These are phyloP conservation scores for Oreonectes daqikongensis DNA, from an alignment of 2,797 vertebrate genomes.

Conservation along the genomic window DNA sequence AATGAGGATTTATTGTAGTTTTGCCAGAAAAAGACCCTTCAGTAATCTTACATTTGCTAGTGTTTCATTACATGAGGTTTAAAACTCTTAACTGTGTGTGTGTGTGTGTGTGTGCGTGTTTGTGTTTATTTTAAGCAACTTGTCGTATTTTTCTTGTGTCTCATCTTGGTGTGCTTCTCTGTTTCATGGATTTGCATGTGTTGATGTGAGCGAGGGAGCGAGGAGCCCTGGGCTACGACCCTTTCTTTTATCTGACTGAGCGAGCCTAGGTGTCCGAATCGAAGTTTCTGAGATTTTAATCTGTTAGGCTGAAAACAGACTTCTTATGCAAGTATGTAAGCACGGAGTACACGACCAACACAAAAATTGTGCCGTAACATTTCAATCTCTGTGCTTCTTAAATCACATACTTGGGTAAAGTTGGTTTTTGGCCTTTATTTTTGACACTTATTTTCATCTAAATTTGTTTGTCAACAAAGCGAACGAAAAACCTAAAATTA, in stretches of 20 bases:
- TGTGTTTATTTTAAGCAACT: conserved; percentile 3
- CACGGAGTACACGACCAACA: neutral
- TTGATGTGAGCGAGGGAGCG: conserved; percentile 35
- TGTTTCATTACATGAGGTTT: conserved; percentile 43
- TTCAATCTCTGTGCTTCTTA: neutral
- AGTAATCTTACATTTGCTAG: conserved; percentile 31
- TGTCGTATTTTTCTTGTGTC: neutral
- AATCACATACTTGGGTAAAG: neutral
- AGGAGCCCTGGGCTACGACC: conserved; percentile 23
- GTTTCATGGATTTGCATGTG: conserved; percentile 37
- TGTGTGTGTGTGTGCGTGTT: conserved; percentile 13
- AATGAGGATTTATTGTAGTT: conserved; percentile 41
- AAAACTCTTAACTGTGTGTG: neutral
- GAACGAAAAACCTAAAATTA: conserved; percentile 13
- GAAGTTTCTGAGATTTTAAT: conserved; percentile 15
- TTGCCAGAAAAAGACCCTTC: conserved; percentile 25
- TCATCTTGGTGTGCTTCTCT: conserved; percentile 28
- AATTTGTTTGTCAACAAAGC: conserved; percentile 22
- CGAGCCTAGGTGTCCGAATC: neutral
- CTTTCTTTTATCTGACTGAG: neutral
- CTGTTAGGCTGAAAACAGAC: neutral
- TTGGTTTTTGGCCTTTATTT: neutral
- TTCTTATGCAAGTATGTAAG: neutral
- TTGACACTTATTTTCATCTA: conserved; percentile 22
- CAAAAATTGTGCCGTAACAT: neutral